Base-by-base conservation (phyloP, 2,113 vertebrate species). In the Cyprinodon brontotheroides region DNA sequence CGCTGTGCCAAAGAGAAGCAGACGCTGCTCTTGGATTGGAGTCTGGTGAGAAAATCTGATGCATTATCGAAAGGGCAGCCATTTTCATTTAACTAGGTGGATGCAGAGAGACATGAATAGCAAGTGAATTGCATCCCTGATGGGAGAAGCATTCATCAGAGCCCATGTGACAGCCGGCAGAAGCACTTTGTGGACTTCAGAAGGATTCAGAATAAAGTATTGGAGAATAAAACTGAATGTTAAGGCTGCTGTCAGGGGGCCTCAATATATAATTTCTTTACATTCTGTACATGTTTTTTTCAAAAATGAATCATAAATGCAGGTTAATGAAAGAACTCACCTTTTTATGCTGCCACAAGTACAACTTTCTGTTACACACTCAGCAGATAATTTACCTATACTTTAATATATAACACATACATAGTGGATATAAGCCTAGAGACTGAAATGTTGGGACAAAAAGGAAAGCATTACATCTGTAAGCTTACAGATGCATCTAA, bases 41-140 rank as follows among this genome's bases (percentile, higher is more conserved):
- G 64, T 41, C 68, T 78, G 36, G 50, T 57, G 50, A 20, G 50
- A 65, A 60, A 60, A 80, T 66, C 62, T 63, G 59, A 77, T 48
- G 65, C 59, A 78, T 68, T 67, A 40, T 79, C 50, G 45, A 79
- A 61, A 50, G 75, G 53, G 67, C 13, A 72, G 43, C 36, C 70
- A 11, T 37, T 72, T 41, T 62, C 60, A 22, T 76, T 77, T 59
- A 41, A 45, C 63, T 65, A 43, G 10, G 48, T 37, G 53, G 53
- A 15, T 43, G 53, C 64, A 70, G 53, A 29, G 38, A 57, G 67
- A 60, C 53, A 11, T 14, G 53, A 60, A 70, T 59, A 70, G 20
- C 39, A 29, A 60, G 20, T 22, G 50, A 70, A 53, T 60, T 41
- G 39, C 39, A 60, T 60, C n/a, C 57, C 22, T 61, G 22, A 22